These are phyloP conservation scores for Philopotamus ludificatus DNA, from an alignment of 1,140 invertebrate species.

Conservation along the genomic window DNA sequence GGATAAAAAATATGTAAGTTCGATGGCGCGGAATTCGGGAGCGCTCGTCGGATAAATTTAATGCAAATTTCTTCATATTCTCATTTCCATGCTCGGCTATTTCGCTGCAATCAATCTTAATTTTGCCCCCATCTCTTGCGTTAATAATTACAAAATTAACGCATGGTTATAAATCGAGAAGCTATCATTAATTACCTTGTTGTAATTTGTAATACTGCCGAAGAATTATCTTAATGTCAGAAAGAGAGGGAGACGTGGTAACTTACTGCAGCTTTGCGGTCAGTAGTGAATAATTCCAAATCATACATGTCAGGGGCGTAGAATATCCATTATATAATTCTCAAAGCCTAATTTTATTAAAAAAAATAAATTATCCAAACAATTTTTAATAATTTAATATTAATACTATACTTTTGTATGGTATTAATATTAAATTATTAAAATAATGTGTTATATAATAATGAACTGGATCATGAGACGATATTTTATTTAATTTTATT, in stretches of 20 bases:
- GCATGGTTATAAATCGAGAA: not conserved
- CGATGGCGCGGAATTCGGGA: not conserved
- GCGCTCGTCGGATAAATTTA: not conserved
- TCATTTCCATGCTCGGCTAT: not conserved
- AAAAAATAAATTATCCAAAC: not conserved
- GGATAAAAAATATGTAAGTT: not conserved
- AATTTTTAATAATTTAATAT: not conserved
- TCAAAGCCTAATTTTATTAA: not conserved
- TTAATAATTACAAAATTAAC: conserved; percentile 1
- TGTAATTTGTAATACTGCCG: not conserved
- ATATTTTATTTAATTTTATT: no score
- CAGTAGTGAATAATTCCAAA: not conserved
- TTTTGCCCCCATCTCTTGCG: not conserved
- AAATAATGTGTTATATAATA: no score
- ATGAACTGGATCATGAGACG: no score
- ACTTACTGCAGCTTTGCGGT: not conserved
- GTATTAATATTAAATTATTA: no score
- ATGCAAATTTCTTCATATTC: not conserved
- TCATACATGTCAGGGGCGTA: not conserved
- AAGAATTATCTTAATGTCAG: not conserved
- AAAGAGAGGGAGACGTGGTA: not conserved
- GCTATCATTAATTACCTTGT: not conserved
- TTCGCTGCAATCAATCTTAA: not conserved
- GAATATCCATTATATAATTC: not conserved
- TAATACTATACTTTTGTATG: no score